Evolutionary conservation across 2,797 vertebrate genomes (phyloP), one percentile per base, ranked within the genome.

Genomic region (Crenichthys baileyi): DNA sequence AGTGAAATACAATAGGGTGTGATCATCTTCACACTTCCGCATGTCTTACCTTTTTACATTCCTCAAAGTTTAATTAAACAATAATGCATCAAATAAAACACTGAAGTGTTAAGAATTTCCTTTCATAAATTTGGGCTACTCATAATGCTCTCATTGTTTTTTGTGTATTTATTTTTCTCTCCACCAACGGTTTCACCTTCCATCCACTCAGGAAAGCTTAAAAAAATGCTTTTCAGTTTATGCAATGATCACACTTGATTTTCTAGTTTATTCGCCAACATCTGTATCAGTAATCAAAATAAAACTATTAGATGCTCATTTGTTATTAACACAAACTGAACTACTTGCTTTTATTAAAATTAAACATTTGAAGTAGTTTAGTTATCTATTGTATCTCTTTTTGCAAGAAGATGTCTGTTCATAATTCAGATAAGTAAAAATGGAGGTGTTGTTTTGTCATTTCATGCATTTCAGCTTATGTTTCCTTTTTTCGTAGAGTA

Each of bases 391-490:
- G 5, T 11, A 41, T 24, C 2, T 6, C 12, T 67, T 41, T 67
- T 41, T 67, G 20, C 9, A 18, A 24, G 36, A 9, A 22, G 36
- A 11, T 24, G 18, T 11, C 36, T 41, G 36, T 36, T 67, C 9
- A 67, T 39, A 36, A 5, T 24, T 22, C 63, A 11, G 31, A 20
- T 24, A 0, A 41, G 11, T 5, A 44, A 2, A 44, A 41, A 67
- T 24, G 6, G 6, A 13, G 5, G 22, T 24, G 9, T 11, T 13
- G 36, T 5, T 22, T 67, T 39, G 7, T 12, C 18, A 70, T 4
- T 18, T 11, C 67, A 50, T 79, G 70, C n/a, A 75, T 75, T 79
- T 83, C 39, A 26, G n/a, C 41, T 39, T 22, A 41, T 31, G 36
- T 36, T 67, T 41, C 9, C 20, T 67, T 67, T 67, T 41, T 24